A percentile compares a stretch with the other conserved stretches of the same genome.
Conservation (phyloP, 2,113 vertebrate species). For the Corythornis madagascariensis region DNA sequence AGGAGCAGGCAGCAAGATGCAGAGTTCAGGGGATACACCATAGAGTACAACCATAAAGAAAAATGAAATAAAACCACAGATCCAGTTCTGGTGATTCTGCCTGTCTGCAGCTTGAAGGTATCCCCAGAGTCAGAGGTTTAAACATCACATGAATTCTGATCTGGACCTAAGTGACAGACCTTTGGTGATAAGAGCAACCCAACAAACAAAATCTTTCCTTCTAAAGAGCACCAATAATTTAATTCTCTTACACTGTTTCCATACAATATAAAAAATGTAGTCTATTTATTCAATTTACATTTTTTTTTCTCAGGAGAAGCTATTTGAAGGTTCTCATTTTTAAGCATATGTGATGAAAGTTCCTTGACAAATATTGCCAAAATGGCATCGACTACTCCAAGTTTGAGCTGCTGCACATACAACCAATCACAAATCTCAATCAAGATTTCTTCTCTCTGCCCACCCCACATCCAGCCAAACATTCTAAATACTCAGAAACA, state of each 20-base stretch:
- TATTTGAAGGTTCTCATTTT: neutral
- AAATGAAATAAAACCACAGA: conserved; percentile 5
- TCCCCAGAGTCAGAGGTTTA: neutral
- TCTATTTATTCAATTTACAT: neutral
- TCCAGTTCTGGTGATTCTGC: neutral
- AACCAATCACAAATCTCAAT: neutral
- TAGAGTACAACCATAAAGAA: neutral
- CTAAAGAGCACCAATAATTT: neutral
- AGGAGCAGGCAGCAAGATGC: conserved; percentile 29
- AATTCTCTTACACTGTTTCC: neutral
- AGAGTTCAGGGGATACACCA: conserved; percentile 25
- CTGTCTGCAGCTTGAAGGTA: neutral
- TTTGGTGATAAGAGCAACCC: neutral
- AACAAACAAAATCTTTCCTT: neutral
- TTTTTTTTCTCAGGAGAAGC: neutral
- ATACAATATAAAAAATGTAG: neutral
- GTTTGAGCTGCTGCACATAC: neutral
- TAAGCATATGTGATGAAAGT: neutral
- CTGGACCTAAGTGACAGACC: neutral
- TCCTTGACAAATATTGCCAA: neutral
- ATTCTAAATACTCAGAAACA: neutral
- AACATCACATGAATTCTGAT: neutral
- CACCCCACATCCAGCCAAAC: neutral
- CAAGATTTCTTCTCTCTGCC: neutral
- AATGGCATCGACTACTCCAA: neutral